phyloP scores from a whole-genome alignment of 2,113 vertebrate species.

The Lampris incognitus region DNA sequence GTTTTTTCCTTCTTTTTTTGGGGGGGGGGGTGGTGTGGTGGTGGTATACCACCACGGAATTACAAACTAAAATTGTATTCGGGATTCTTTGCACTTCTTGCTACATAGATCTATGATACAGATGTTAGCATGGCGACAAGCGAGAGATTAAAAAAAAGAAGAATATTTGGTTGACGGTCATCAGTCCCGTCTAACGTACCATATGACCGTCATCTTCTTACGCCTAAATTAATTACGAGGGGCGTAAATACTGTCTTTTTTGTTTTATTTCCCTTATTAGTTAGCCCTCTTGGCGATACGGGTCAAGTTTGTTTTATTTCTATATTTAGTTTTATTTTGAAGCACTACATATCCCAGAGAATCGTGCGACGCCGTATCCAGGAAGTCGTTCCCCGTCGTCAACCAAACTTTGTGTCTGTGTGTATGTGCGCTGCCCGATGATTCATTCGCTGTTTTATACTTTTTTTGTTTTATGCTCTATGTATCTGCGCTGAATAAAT shows the following conservation, averaged over 20 bases:
- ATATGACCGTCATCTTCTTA: too few relatives aligned
- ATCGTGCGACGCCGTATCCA: conserved; percentile 72
- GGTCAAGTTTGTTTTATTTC: not conserved
- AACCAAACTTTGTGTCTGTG: conserved; percentile 75
- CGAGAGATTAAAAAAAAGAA: too few relatives aligned
- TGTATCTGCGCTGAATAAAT: conserved; percentile 8
- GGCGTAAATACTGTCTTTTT: not conserved
- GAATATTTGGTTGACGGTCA: too few relatives aligned
- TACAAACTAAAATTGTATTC: too few relatives aligned
- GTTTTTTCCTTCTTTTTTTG: not conserved
- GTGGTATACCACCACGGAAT: too few relatives aligned
- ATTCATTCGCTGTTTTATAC: not conserved
- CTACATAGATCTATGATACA: too few relatives aligned
- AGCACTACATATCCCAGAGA: conserved; percentile 76
- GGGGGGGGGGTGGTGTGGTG: too few relatives aligned
- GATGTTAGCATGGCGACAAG: too few relatives aligned
- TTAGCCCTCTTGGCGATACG: not conserved
- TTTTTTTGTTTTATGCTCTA: not conserved
- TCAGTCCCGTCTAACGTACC: too few relatives aligned
- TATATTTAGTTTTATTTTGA: not conserved
- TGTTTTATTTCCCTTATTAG: not conserved
- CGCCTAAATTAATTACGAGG: too few relatives aligned
- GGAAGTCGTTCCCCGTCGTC: conserved; percentile 79
- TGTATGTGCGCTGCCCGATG: conserved; percentile 10
- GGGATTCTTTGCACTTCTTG: too few relatives aligned